Evolutionary conservation across 2,888 invertebrate genomes (phyloP).

Genomic region (Drosophila lutescens): DNA sequence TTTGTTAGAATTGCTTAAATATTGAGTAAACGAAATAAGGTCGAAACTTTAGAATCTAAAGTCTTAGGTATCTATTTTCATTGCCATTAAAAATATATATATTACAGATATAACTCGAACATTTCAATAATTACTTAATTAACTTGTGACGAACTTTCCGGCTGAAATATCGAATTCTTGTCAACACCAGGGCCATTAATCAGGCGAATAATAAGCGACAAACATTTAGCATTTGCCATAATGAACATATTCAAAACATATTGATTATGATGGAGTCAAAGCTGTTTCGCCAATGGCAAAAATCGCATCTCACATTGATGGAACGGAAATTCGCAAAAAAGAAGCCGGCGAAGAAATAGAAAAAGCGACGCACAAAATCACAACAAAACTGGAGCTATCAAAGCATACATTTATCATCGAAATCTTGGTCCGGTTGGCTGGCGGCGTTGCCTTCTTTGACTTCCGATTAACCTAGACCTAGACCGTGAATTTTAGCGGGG

Average conservation of each 20-base stretch:
- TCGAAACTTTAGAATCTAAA: too few relatives aligned
- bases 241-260: constrained; percentile 35
- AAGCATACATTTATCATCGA: constrained; percentile 65
- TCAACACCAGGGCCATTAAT: constrained; percentile 43
- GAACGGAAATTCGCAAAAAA: constrained; percentile 31
- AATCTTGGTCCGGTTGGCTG: constrained; percentile 55
- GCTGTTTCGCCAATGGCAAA: constrained; percentile 41
- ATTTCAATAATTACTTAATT: background rate
- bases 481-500: constrained; percentile 61
- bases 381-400: constrained; percentile 61
- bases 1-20: background rate
- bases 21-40: too few relatives aligned
- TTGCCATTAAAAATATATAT: background rate
- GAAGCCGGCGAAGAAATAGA: too few relatives aligned
- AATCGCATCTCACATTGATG: constrained; percentile 34
- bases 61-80: too few relatives aligned
- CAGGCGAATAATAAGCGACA: constrained; percentile 45
- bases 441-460: constrained; percentile 38
- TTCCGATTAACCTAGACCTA: constrained; percentile 73
- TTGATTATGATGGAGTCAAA: constrained; percentile 37
- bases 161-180: constrained; percentile 21
- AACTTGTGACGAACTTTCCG: constrained; percentile 10
- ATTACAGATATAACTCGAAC: too few relatives aligned
- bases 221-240: constrained; percentile 36
- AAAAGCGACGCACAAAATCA: constrained; percentile 23